Evolutionary conservation across 2,113 vertebrate genomes (phyloP).

Genomic region (Carassius gibelio): DNA sequence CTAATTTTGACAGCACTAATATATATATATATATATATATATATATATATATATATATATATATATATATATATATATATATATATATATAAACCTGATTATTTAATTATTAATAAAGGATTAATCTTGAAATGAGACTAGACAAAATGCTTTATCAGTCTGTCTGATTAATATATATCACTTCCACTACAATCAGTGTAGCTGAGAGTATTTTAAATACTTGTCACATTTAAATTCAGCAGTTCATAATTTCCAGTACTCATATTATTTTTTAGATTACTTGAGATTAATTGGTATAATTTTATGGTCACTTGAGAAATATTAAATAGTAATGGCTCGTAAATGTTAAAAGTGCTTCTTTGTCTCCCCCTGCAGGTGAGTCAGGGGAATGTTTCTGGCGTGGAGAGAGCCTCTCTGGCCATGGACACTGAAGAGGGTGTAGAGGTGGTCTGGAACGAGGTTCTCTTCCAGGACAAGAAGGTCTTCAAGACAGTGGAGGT

Average conservation of each 20-base stretch:
- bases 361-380: constrained; percentile 80
- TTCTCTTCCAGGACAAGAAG: constrained; percentile 88
- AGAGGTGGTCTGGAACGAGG: constrained; percentile 95
- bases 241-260: neutral
- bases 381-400: constrained; percentile 90
- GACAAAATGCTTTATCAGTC: neutral
- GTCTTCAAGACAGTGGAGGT: constrained; percentile 91
- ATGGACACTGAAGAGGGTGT: constrained; percentile 97
- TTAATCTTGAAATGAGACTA: neutral
- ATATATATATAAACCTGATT: too few species aligned
- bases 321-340: neutral
- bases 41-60: too few species aligned
- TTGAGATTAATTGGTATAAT: neutral
- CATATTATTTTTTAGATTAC: neutral
- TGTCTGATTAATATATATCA: neutral
- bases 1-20: too few species aligned
- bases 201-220: neutral
- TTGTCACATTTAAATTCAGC: neutral
- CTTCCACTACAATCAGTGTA: neutral
- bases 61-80: too few species aligned
- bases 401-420: constrained; percentile 91
- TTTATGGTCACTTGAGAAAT: neutral
- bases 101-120: too few species aligned
- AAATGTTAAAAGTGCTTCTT: neutral
- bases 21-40: too few species aligned